Conservation (phyloP, 2,888 invertebrate species). For the Scaptomyza parva region DNA sequence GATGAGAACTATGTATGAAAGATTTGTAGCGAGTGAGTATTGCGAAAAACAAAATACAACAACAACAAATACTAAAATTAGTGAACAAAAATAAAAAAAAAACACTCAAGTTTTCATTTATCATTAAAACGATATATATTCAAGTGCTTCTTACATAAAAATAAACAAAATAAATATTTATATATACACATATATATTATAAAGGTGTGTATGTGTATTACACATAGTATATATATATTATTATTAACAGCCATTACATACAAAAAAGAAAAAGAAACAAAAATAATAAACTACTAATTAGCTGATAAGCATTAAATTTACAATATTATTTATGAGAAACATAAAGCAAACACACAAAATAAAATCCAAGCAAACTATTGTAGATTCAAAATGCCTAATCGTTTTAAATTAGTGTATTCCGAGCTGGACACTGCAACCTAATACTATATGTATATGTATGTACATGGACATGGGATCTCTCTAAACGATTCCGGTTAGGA, state of each 20-base stretch:
- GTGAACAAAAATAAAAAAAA: constrained; percentile 34
- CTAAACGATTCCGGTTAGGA: neutral
- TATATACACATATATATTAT: constrained; percentile 43
- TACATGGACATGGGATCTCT: neutral
- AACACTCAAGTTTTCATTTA: constrained; percentile 78
- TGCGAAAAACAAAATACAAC: constrained; percentile 56
- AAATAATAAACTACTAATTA: constrained; percentile 67
- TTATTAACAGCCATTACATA: constrained; percentile 59
- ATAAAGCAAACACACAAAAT: too few relatives aligned
- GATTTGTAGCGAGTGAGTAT: constrained; percentile 64
- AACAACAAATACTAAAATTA: constrained; percentile 52
- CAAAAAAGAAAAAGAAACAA: constrained; percentile 26
- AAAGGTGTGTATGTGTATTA: constrained; percentile 62
- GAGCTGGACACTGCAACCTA: constrained; percentile 2
- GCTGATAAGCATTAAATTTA: constrained; percentile 67
- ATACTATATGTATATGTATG: neutral
- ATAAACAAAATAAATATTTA: constrained; percentile 57
- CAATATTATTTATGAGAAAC: constrained; percentile 61
- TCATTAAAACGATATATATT: constrained; percentile 84
- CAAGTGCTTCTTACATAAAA: constrained; percentile 85
- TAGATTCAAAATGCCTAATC: constrained; percentile 60
- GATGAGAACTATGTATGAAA: constrained; percentile 47
- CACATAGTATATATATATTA: constrained; percentile 55
- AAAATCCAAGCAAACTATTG: constrained; percentile 62
- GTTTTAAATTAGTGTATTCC: constrained; percentile 50